phyloP scores from a whole-genome alignment of 2,113 vertebrate species.

The Murina feae region DNA sequence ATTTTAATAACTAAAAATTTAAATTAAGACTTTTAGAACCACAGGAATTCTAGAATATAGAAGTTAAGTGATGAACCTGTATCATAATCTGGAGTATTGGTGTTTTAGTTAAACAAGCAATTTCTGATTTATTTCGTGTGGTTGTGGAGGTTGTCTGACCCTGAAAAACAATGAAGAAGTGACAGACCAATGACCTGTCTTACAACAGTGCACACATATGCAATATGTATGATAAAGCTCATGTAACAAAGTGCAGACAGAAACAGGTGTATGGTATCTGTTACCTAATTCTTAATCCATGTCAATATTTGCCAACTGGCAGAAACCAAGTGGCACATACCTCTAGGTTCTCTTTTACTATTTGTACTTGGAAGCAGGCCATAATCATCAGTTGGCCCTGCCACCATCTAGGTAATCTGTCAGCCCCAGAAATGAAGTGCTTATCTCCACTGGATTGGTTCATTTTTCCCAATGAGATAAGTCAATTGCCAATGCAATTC shows the following conservation, averaged over 20 bases:
- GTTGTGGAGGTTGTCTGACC: not conserved
- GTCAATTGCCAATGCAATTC: not conserved
- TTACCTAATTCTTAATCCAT: not conserved
- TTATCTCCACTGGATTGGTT: not conserved
- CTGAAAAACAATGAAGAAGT: not conserved
- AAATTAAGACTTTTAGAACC: not conserved
- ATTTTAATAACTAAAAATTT: slow-evolving; percentile 12
- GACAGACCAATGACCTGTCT: not conserved
- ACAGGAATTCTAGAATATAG: not conserved
- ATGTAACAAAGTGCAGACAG: not conserved
- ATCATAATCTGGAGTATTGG: not conserved
- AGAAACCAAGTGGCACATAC: too few species aligned
- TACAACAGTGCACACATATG: not conserved
- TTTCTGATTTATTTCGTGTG: not conserved
- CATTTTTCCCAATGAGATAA: not conserved
- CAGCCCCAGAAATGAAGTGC: not conserved
- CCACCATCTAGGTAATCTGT: not conserved
- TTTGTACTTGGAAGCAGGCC: not conserved
- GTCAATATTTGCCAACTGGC: not conserved
- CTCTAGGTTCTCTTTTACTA: not conserved
- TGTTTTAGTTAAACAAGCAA: not conserved
- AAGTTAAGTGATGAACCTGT: not conserved
- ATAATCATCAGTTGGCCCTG: not conserved
- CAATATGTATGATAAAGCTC: not conserved
- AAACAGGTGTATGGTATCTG: not conserved